phyloP scores from a whole-genome alignment of 2,888 invertebrate species.

The Tipula lateralis region DNA sequence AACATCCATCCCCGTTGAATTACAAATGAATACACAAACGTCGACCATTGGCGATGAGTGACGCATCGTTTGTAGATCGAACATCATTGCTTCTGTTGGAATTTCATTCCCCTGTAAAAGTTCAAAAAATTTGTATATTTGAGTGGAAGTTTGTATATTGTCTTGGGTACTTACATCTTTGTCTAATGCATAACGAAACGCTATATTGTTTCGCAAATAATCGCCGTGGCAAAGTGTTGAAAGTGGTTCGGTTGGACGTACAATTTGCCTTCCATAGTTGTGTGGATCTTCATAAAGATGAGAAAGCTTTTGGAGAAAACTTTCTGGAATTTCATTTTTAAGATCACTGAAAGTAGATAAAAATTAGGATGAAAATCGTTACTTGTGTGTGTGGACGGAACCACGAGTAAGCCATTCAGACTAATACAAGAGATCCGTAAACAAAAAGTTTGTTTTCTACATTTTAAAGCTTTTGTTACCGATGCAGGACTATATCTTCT shows the following conservation, averaged over 20 bases:
- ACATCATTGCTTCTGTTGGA: conserved; percentile 45
- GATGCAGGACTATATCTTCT: too few relatives aligned
- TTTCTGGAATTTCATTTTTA: conserved; percentile 38
- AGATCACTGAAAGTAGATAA: conserved; percentile 33
- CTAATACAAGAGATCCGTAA: too few relatives aligned
- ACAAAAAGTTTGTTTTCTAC: too few relatives aligned
- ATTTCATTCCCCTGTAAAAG: conserved; percentile 34
- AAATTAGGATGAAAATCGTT: too few relatives aligned
- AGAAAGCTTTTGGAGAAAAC: conserved; percentile 39
- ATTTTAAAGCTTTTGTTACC: too few relatives aligned
- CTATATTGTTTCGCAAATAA: conserved; percentile 47
- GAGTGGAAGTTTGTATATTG: background rate
- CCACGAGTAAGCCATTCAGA: too few relatives aligned
- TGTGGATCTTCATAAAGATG: conserved; percentile 35
- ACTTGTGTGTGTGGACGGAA: too few relatives aligned
- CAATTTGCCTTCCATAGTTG: conserved; percentile 39
- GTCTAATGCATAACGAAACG: conserved; percentile 41
- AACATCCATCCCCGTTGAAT: conserved; percentile 42
- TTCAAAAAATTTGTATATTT: background rate
- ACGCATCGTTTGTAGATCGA: conserved; percentile 47
- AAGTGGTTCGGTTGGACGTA: conserved; percentile 43
- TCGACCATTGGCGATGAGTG: conserved; percentile 47
- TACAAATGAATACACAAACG: conserved; percentile 41
- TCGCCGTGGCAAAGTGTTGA: conserved; percentile 47
- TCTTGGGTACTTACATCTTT: conserved; percentile 27